Percentiles rank a stretch among this genome's conserved stretches.
These are phyloP conservation scores for Hystrix cristata DNA, from an alignment of 2,113 vertebrate species.

Conservation along the genomic window DNA sequence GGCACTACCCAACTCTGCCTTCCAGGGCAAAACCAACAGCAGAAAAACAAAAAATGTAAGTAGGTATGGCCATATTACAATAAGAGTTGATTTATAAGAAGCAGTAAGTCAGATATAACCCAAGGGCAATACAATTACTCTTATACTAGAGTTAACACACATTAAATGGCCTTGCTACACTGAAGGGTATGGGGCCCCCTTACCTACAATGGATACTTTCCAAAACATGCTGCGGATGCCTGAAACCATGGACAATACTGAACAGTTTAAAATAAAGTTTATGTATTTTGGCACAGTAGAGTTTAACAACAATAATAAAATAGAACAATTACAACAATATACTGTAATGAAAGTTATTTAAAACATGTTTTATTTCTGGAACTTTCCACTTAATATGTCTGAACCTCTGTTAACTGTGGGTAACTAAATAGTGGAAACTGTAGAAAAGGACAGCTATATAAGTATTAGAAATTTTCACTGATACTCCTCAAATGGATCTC, in stretches of 20 bases:
- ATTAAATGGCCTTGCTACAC: neutral
- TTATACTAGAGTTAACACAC: neutral
- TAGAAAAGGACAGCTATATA: neutral
- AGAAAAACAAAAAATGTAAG: neutral
- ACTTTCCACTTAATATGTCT: neutral
- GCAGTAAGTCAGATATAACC: neutral
- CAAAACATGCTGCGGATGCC: neutral
- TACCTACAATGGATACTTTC: neutral
- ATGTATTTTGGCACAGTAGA: neutral
- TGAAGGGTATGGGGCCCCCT: neutral
- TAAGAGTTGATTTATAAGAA: slow-evolving; percentile 45
- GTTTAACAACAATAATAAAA: neutral
- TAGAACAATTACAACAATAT: neutral
- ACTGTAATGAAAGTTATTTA: neutral
- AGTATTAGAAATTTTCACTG: neutral
- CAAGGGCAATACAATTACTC: neutral
- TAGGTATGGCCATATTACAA: neutral
- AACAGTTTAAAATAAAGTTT: neutral
- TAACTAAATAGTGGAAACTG: neutral
- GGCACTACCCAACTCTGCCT: neutral
- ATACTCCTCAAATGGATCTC: slow-evolving; percentile 21
- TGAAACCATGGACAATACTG: neutral
- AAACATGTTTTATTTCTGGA: neutral
- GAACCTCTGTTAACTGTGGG: neutral
- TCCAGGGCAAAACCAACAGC: neutral